Conservation (phyloP, 2,888 invertebrate genomes). For the Pseudococcus viburni region DNA sequence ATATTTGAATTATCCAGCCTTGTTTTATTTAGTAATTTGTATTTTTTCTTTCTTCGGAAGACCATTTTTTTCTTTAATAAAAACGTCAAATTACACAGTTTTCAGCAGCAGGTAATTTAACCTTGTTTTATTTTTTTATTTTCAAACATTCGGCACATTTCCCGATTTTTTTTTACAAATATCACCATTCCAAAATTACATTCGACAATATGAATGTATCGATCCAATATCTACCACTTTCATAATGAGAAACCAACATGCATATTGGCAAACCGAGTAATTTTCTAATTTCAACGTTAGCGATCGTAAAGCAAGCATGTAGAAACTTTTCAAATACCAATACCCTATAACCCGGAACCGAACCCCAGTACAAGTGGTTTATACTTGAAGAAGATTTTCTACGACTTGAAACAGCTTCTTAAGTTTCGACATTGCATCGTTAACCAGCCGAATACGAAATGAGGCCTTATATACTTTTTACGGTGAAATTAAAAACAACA, state of each 20-base stretch:
- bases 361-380: constrained; percentile 24
- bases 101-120: neutral
- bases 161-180: neutral
- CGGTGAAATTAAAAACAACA: constrained; percentile 40
- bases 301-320: constrained; percentile 23
- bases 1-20: constrained; percentile 27
- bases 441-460: constrained; percentile 34
- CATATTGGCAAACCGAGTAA: constrained; percentile 14
- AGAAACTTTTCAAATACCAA: constrained; percentile 47
- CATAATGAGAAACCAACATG: neutral
- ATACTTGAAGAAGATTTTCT: constrained; percentile 26
- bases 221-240: neutral
- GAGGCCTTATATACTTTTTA: constrained; percentile 8
- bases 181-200: constrained; percentile 1
- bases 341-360: neutral
- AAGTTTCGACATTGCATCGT: neutral
- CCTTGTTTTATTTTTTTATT: neutral
- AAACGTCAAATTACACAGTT: constrained; percentile 15
- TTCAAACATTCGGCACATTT: constrained; percentile 47
- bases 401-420: neutral
- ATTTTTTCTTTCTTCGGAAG: neutral
- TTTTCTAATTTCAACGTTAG: constrained; percentile 33
- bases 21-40: constrained; percentile 17
- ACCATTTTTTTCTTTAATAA: neutral
- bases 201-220: neutral